A percentile compares a stretch with the other conserved stretches of the same genome.
Conservation (phyloP, 2,888 invertebrate genomes). For the Pocota personata region DNA sequence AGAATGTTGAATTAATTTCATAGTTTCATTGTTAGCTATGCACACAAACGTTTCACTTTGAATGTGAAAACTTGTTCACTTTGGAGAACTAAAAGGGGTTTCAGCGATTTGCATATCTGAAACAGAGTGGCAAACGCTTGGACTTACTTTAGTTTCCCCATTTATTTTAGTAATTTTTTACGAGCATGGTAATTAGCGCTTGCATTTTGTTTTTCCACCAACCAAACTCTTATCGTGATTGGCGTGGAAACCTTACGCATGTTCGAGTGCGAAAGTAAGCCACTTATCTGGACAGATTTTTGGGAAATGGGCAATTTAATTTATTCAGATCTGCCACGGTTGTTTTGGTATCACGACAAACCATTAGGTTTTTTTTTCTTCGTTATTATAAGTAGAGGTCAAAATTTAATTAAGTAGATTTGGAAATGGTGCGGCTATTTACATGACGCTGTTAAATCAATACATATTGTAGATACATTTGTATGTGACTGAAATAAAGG, state of each 20-base stretch:
- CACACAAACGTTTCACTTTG: conserved; percentile 60
- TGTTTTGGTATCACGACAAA: conserved; percentile 34
- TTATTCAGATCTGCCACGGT: conserved; percentile 63
- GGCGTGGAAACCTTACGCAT: conserved; percentile 71
- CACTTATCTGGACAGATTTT: conserved; percentile 67
- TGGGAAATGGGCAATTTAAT: conserved; percentile 52
- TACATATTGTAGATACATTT: too few species aligned
- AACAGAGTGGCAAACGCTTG: conserved; percentile 60
- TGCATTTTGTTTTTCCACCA: conserved; percentile 62
- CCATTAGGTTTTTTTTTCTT: conserved; percentile 1
- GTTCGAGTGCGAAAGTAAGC: conserved; percentile 65
- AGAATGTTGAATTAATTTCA: conserved; percentile 65
- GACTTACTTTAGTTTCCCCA: conserved; percentile 38
- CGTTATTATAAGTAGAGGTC: background rate
- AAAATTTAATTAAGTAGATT: background rate
- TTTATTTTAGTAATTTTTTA: conserved; percentile 71
- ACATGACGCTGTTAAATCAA: too few species aligned
- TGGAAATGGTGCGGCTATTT: too few species aligned
- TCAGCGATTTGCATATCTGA: conserved; percentile 65
- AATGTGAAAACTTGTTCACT: conserved; percentile 68
- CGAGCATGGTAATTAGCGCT: conserved; percentile 73
- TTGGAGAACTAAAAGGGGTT: conserved; percentile 27
- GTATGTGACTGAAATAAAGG: too few species aligned
- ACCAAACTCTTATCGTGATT: conserved; percentile 62
- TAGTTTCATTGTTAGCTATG: conserved; percentile 68